Percentiles rank a stretch among this genome's conserved stretches.
phyloP scores from a whole-genome alignment of 2,797 vertebrate genomes.

The Lemur catta region DNA sequence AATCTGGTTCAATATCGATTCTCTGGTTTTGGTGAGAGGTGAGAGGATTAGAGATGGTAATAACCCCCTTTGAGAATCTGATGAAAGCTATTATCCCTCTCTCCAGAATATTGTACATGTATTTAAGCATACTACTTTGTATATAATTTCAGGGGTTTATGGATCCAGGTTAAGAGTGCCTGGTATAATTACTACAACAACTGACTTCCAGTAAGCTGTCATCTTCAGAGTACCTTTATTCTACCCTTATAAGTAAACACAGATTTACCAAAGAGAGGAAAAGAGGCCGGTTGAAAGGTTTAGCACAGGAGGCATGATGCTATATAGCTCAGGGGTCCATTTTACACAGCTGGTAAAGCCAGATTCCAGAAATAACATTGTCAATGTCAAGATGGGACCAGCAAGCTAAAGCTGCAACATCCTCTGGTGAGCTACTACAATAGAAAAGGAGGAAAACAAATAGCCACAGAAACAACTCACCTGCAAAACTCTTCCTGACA shows the following conservation, averaged over 20 bases:
- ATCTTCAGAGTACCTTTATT: not conserved
- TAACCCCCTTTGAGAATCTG: not conserved
- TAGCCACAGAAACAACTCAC: conserved; percentile 76
- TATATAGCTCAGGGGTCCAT: not conserved
- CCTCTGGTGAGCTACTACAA: not conserved
- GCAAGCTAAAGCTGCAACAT: not conserved
- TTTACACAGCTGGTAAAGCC: not conserved
- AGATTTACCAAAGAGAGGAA: not conserved
- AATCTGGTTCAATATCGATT: not conserved
- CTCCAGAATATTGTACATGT: not conserved
- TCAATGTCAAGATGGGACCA: not conserved
- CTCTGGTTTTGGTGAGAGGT: not conserved
- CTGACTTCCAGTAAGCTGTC: not conserved
- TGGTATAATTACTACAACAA: not conserved
- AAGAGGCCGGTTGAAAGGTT: not conserved
- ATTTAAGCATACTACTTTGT: not conserved
- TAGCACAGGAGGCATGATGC: not conserved
- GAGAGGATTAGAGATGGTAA: not conserved
- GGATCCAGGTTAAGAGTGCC: not conserved
- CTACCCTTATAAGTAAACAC: not conserved
- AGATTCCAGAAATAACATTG: conserved; percentile 14
- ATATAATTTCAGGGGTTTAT: not conserved
- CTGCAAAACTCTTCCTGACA: conserved; percentile 94
- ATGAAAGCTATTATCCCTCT: not conserved
- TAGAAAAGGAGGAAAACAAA: not conserved